A percentile compares a stretch with the other conserved stretches of the same genome.
These are phyloP conservation scores for Tragelaphus imberbis DNA, from an alignment of 2,113 vertebrate genomes.

Conservation along the genomic window DNA sequence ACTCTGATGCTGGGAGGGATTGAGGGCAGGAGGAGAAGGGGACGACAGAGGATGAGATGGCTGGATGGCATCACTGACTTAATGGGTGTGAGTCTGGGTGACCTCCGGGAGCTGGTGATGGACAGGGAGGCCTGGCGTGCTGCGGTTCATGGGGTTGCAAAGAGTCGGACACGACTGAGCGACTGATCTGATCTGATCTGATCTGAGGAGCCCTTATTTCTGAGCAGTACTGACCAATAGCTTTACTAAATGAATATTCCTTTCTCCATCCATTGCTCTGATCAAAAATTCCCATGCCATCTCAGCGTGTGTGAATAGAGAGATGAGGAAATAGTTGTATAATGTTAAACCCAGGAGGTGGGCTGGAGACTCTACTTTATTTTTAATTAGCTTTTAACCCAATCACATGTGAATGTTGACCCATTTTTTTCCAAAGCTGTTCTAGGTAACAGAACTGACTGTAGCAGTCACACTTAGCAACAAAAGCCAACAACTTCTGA, in stretches of 20 bases:
- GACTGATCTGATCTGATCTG: no score
- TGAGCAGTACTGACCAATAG: background rate
- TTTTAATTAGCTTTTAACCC: background rate
- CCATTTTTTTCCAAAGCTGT: background rate
- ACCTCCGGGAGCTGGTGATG: no score
- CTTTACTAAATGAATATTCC: background rate
- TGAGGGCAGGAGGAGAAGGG: no score
- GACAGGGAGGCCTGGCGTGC: no score
- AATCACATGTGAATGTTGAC: background rate
- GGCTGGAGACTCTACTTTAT: background rate
- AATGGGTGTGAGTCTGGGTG: no score
- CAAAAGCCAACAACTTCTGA: background rate
- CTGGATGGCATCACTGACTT: no score
- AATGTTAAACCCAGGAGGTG: background rate
- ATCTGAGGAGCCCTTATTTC: background rate
- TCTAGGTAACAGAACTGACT: background rate
- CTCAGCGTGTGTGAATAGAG: background rate
- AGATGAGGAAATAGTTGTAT: background rate
- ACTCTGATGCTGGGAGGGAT: no score
- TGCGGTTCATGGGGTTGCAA: no score
- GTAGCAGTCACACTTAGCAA: background rate
- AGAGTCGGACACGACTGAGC: no score
- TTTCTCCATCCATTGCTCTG: background rate
- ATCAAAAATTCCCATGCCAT: background rate
- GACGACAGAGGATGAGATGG: no score